Conservation (phyloP, 2,888 invertebrate species). For the Lamellibrachia satsuma region DNA sequence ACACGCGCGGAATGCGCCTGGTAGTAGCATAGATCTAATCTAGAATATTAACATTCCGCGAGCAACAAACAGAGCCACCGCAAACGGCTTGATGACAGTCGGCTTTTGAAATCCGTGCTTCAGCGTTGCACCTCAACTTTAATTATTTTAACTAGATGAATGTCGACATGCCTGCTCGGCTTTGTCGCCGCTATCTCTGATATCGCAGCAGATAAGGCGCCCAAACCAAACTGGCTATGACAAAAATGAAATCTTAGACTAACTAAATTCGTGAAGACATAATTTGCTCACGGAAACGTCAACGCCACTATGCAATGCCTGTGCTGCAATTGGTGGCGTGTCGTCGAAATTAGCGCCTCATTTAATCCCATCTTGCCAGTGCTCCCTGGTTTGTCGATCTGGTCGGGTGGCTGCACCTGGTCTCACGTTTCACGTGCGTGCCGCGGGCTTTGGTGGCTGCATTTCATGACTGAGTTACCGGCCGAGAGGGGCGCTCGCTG, state of each 20-base stretch:
- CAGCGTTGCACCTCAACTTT: not conserved
- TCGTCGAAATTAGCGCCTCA: not conserved
- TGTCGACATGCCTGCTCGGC: not conserved
- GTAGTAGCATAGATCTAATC: not conserved
- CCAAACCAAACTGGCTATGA: not conserved
- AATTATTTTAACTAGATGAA: conserved; percentile 17
- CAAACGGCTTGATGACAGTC: not conserved
- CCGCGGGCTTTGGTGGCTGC: not conserved
- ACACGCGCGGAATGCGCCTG: not conserved
- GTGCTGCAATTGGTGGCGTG: not conserved
- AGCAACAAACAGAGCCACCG: not conserved
- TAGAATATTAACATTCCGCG: conserved; percentile 10
- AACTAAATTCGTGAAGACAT: conserved; percentile 17
- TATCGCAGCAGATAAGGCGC: not conserved
- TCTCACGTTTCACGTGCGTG: not conserved
- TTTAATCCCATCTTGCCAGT: not conserved
- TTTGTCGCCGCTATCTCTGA: not conserved
- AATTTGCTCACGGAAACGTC: not conserved
- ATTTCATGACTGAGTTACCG: not conserved
- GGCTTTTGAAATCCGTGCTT: not conserved
- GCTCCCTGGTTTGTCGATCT: not conserved
- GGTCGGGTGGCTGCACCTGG: not conserved
- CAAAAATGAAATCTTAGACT: conserved; percentile 6
- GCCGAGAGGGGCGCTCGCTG: not conserved
- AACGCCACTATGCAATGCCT: not conserved